Evolutionary conservation across 2,888 invertebrate species (phyloP).

Genomic region (Limnephilus marmoratus): DNA sequence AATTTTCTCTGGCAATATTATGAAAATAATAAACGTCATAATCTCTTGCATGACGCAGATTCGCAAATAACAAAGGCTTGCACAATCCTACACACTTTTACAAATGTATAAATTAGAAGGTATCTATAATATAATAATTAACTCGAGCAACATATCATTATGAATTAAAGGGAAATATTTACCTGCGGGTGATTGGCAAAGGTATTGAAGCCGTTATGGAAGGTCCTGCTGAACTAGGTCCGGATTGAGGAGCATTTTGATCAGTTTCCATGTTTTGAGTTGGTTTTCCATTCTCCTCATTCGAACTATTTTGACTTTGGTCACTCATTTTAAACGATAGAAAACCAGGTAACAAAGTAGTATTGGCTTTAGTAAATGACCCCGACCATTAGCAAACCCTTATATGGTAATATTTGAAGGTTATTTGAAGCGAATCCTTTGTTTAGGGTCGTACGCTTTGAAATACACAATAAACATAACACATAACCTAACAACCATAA

Average conservation of each 20-base stretch:
- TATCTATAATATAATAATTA: neutral
- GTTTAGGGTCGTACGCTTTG: slow-evolving; percentile 52
- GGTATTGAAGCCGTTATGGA: slow-evolving; percentile 61
- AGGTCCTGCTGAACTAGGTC: slow-evolving; percentile 46
- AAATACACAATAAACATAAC: slow-evolving; percentile 54
- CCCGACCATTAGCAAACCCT: slow-evolving; percentile 21
- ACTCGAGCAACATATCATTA: neutral
- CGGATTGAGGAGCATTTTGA: slow-evolving; percentile 6
- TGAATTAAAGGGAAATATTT: neutral
- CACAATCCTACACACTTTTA: slow-evolving; percentile 37
- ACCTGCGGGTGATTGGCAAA: slow-evolving; percentile 60
- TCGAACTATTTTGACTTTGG: slow-evolving; percentile 25
- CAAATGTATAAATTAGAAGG: slow-evolving; percentile 24
- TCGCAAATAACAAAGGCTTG: slow-evolving; percentile 9
- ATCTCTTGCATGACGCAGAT: slow-evolving; percentile 8
- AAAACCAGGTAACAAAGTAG: slow-evolving; percentile 21
- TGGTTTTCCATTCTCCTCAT: slow-evolving; percentile 10
- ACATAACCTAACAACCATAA: slow-evolving; percentile 18
- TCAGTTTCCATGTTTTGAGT: slow-evolving; percentile 16
- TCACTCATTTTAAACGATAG: slow-evolving; percentile 52
- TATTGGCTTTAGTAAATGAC: neutral
- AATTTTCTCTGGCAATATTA: neutral
- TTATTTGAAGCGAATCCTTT: slow-evolving; percentile 43
- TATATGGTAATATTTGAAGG: slow-evolving; percentile 52
- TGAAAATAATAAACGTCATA: neutral